Conservation (phyloP, 2,113 vertebrate genomes). For the Albula glossodonta region DNA sequence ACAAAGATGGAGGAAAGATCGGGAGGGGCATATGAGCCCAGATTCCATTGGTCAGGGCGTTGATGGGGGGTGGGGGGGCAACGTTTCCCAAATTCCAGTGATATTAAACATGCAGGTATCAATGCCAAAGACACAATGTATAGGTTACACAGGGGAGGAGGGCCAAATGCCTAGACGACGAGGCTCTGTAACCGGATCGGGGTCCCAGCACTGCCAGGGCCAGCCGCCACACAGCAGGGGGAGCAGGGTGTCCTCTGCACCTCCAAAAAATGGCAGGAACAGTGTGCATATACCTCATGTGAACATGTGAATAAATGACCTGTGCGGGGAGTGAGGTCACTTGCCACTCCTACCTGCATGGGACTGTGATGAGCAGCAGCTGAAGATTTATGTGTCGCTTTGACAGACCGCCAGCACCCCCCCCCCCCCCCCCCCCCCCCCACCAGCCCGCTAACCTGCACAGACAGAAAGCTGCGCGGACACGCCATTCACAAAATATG, state of each 20-base stretch:
- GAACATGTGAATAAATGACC: too few relatives aligned
- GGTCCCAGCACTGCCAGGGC: neutral
- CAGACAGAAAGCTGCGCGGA: neutral
- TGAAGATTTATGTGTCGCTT: neutral
- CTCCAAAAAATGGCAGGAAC: neutral
- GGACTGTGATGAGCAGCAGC: too few relatives aligned
- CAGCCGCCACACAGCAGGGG: neutral
- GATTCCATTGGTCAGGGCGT: too few relatives aligned
- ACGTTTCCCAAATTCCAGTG: neutral
- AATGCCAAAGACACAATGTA: neutral
- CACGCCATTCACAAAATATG: neutral
- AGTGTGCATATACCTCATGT: neutral
- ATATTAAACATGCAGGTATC: neutral
- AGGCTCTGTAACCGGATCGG: neutral
- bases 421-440: too few relatives aligned
- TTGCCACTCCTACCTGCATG: too few relatives aligned
- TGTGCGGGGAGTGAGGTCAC: too few relatives aligned
- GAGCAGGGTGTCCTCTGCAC: neutral
- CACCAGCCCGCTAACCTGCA: neutral
- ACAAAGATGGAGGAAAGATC: too few relatives aligned
- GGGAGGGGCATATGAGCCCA: too few relatives aligned
- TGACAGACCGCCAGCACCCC: neutral
- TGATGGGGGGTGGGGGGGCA: too few relatives aligned
- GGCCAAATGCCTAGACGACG: neutral
- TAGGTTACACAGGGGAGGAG: neutral